Evolutionary conservation across 2,888 invertebrate genomes (phyloP).

Genomic region (Drosophila meridiana): DNA sequence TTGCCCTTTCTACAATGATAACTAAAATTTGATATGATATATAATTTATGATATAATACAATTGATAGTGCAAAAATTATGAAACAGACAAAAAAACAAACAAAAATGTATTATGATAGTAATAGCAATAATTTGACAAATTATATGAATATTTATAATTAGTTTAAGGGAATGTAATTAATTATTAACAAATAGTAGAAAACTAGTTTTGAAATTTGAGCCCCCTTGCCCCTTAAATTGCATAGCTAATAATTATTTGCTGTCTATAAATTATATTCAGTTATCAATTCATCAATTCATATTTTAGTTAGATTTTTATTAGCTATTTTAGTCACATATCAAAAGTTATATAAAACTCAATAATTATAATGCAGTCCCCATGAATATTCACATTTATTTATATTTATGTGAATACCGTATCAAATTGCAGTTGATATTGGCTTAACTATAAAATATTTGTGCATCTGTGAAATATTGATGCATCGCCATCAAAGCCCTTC

Average conservation of each 20-base stretch:
- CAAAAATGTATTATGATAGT: too few relatives aligned
- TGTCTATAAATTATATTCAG: not conserved
- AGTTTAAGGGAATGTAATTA: not conserved
- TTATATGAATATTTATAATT: not conserved
- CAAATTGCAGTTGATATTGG: not conserved
- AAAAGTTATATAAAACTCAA: not conserved
- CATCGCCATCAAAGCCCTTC: conserved; percentile 32
- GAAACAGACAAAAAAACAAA: too few relatives aligned
- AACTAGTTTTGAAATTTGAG: not conserved
- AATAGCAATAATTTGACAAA: not conserved
- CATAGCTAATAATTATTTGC: not conserved
- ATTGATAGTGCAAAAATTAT: too few relatives aligned
- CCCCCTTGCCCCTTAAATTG: not conserved
- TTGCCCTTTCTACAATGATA: too few relatives aligned
- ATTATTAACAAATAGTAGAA: not conserved
- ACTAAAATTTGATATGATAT: too few relatives aligned
- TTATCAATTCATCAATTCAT: conserved; percentile 1
- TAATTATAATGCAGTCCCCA: not conserved
- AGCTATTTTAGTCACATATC: not conserved
- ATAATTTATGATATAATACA: too few relatives aligned
- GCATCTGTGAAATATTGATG: conserved; percentile 32
- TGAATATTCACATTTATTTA: not conserved
- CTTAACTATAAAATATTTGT: not conserved
- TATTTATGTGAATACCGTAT: not conserved
- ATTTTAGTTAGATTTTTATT: not conserved